These are phyloP conservation scores for Syngnathoides biaculeatus DNA, from an alignment of 2,113 vertebrate genomes.

Conservation along the genomic window DNA sequence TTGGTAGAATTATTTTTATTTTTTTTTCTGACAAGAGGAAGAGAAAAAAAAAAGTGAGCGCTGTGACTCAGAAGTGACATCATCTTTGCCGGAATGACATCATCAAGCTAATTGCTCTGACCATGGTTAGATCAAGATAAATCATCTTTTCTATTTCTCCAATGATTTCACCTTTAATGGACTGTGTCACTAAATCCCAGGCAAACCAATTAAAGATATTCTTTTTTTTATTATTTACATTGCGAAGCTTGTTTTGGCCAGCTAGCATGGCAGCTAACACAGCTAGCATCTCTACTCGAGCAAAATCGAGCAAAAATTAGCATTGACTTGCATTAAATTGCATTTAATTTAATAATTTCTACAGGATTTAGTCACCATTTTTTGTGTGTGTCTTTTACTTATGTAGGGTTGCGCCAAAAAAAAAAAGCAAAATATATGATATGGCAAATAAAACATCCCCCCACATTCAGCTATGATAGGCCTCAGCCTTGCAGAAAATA, in stretches of 20 bases:
- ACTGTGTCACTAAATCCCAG: background rate
- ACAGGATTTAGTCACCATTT: too few species aligned
- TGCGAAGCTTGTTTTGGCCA: too few species aligned
- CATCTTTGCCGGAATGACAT: background rate
- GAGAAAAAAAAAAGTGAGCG: background rate
- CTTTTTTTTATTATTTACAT: background rate
- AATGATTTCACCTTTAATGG: background rate
- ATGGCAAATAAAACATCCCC: background rate
- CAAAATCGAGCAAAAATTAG: too few species aligned
- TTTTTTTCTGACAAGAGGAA: background rate
- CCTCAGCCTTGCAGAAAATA: background rate
- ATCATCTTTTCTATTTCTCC: background rate
- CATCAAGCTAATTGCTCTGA: background rate
- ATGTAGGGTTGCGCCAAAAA: too few species aligned
- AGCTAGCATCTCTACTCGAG: too few species aligned
- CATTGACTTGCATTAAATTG: too few species aligned
- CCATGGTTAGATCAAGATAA: background rate
- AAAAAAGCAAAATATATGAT: too few species aligned
- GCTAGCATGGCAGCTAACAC: too few species aligned
- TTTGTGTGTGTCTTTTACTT: too few species aligned
- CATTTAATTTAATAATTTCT: too few species aligned
- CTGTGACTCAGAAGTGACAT: background rate
- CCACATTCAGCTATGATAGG: background rate
- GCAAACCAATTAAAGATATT: background rate
- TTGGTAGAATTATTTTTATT: background rate